Conservation (phyloP, 2,113 vertebrate species). For the Sturnira hondurensis region DNA sequence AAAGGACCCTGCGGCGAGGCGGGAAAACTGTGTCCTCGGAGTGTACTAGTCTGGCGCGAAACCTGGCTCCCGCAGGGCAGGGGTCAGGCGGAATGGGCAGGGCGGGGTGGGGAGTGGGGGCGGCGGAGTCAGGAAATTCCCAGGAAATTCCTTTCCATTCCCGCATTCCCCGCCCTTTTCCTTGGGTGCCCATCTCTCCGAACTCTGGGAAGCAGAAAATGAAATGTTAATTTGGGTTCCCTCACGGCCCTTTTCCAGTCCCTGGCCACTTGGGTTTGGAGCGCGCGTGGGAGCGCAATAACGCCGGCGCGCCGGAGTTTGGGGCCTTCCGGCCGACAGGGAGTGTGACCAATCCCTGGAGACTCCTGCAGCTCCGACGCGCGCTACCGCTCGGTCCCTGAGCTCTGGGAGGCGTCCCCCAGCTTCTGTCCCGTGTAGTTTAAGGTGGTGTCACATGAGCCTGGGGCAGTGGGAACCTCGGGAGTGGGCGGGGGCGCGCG, state of each 20-base stretch:
- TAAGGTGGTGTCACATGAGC: constrained; percentile 72
- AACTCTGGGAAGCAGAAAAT: neutral
- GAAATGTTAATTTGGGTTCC: neutral
- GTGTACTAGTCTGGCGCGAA: neutral
- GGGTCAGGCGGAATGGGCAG: neutral
- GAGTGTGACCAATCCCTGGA: neutral
- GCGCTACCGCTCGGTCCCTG: neutral
- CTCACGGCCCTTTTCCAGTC: neutral
- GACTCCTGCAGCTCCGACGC: neutral
- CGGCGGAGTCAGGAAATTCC: constrained; percentile 59
- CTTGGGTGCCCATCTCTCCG: neutral
- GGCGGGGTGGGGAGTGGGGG: neutral
- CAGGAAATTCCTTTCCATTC: constrained; percentile 66
- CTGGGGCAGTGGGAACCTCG: constrained; percentile 49
- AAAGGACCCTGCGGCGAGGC: neutral
- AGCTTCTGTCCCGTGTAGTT: constrained; percentile 35
- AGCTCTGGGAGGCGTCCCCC: constrained; percentile 18
- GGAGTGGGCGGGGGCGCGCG: constrained; percentile 54
- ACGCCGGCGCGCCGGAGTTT: neutral
- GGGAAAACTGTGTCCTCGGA: neutral
- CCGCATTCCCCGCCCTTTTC: constrained; percentile 19
- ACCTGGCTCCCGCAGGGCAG: neutral
- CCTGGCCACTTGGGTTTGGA: neutral
- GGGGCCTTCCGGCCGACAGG: neutral
- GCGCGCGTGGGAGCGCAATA: neutral